Percentiles rank a stretch among this genome's conserved stretches.
Conservation (phyloP, 2,113 vertebrate genomes). For the Paraplagusia blochii region DNA sequence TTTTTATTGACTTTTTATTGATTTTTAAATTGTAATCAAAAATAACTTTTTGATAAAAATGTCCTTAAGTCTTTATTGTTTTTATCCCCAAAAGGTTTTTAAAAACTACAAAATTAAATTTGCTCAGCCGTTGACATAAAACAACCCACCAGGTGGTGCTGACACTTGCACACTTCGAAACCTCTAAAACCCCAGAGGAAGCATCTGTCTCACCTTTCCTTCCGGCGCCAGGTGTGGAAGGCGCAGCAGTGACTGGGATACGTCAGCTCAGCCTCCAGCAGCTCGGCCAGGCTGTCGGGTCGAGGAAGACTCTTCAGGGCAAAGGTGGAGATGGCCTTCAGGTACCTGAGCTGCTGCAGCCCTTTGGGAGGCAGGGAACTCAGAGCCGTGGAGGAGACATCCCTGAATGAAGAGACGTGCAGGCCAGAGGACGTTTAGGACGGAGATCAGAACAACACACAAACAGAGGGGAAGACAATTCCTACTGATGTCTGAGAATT, state of each 20-base stretch:
- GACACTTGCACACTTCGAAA: no score
- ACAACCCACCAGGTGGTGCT: no score
- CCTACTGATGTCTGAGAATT: conserved; percentile 12
- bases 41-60: no score
- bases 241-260: conserved; percentile 95
- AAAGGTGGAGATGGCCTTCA: conserved; percentile 80
- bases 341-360: conserved; percentile 78
- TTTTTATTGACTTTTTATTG: no score
- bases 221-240: conserved; percentile 78
- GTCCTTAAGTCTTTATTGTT: no score
- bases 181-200: no score
- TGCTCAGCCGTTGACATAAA: no score
- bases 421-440: conserved; percentile 7
- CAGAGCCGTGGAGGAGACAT: conserved; percentile 86
- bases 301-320: conserved; percentile 85
- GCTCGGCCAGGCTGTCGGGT: conserved; percentile 79
- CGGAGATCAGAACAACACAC: neutral
- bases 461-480: conserved; percentile 16
- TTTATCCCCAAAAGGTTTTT: no score
- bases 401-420: conserved; percentile 69
- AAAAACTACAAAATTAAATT: no score
- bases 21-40: no score
- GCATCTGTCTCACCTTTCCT: conserved; percentile 57
- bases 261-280: conserved; percentile 83
- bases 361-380: conserved; percentile 81